Percentiles rank a stretch among this genome's conserved stretches.
Conservation (phyloP, 2,113 vertebrate genomes). For the Siniperca chuatsi region DNA sequence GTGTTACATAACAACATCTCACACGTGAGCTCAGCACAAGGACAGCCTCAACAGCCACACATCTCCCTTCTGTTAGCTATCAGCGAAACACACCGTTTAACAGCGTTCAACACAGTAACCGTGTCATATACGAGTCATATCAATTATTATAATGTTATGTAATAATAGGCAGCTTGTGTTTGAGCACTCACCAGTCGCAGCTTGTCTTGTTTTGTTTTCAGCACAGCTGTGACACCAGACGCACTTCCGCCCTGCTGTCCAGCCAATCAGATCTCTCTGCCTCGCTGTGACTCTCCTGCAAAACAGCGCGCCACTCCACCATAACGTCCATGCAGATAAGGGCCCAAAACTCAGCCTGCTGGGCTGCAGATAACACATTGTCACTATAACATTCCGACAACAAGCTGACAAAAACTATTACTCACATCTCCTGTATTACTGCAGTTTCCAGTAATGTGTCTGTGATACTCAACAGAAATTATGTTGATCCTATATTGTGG, state of each 20-base stretch:
- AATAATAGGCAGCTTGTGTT: slow-evolving; percentile 1
- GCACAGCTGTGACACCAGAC: slow-evolving; percentile 75
- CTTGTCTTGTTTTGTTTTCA: slow-evolving; percentile 84
- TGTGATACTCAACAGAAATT: not conserved
- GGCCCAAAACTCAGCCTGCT: not conserved
- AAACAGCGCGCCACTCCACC: slow-evolving; percentile 21
- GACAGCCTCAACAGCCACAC: slow-evolving; percentile 16
- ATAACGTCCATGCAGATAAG: not conserved
- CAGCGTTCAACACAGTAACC: not conserved
- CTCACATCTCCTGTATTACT: not conserved
- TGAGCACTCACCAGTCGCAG: slow-evolving; percentile 82
- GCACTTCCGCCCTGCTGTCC: slow-evolving; percentile 75
- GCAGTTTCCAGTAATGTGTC: not conserved
- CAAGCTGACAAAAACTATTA: not conserved
- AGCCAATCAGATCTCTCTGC: slow-evolving; percentile 64
- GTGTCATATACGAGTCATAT: not conserved
- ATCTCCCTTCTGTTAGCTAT: not conserved
- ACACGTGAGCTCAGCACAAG: slow-evolving; percentile 62
- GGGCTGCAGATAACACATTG: not conserved
- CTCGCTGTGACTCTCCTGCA: slow-evolving; percentile 15
- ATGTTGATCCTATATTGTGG: not conserved
- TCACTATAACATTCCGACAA: not conserved
- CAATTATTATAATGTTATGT: not conserved
- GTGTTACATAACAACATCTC: slow-evolving; percentile 75
- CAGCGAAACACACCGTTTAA: not conserved